phyloP scores from a whole-genome alignment of 2,797 vertebrate species.

The Pogoniulus pusillus region DNA sequence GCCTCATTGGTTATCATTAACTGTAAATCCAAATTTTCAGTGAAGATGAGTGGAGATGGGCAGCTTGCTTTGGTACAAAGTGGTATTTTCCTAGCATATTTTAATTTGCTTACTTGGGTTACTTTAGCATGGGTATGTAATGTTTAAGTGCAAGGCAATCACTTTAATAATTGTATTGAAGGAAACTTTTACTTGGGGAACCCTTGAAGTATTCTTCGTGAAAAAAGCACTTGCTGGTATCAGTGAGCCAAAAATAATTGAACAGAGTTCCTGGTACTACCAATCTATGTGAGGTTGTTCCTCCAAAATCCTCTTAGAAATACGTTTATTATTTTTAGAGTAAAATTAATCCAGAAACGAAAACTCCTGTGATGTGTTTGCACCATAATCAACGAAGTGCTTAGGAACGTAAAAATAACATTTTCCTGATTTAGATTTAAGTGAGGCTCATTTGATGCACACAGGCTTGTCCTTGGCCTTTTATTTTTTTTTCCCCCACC shows the following conservation, averaged over 20 bases:
- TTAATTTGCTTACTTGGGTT: conserved; percentile 58
- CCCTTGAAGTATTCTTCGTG: not conserved
- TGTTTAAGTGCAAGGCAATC: conserved; percentile 70
- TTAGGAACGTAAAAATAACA: not conserved
- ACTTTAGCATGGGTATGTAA: conserved; percentile 58
- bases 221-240: conserved; percentile 29
- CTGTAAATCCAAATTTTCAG: conserved; percentile 73
- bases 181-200: conserved; percentile 60
- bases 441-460: conserved; percentile 37
- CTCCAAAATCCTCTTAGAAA: conserved; percentile 37
- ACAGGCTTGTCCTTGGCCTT: not conserved
- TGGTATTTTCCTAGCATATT: conserved; percentile 24
- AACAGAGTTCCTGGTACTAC: conserved; percentile 38
- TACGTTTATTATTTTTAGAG: conserved; percentile 44
- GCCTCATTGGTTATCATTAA: conserved; percentile 73
- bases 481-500: not conserved
- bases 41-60: conserved; percentile 61
- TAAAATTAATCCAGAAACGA: conserved; percentile 22
- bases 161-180: conserved; percentile 55
- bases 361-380: conserved; percentile 19
- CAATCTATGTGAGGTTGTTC: conserved; percentile 40
- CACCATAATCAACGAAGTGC: conserved; percentile 40
- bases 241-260: not conserved
- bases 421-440: conserved; percentile 24
- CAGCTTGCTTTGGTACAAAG: conserved; percentile 80